Base-by-base conservation (phyloP, 2,113 vertebrate species). In the Oostethus manadensis region DNA sequence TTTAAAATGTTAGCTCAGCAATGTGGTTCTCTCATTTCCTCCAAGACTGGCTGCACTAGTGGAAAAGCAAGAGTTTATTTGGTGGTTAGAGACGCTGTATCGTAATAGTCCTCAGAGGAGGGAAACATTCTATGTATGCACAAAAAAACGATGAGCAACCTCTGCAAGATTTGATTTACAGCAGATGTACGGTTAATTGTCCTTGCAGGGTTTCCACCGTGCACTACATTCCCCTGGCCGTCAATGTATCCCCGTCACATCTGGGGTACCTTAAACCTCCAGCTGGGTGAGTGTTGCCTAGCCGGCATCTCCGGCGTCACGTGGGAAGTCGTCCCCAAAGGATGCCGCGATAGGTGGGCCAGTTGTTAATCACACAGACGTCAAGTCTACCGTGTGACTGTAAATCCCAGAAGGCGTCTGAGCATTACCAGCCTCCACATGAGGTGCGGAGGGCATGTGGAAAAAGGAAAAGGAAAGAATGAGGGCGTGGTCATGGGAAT, bases 1-100 rank as follows among this genome's bases (percentile, higher is more conserved):
- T 67, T 67, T 72, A 82, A 85, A 84, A 49, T 73, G 48, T 21
- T 17, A 51, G 64, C 60, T 79, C 75, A 83, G 83, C 80, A 75
- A 83, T 69, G 57, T 23, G 62, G 68, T 20, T 29, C 74, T 76
- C 59, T 82, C 62, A 45, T 76, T 86, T 85, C 79, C 79, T 81
- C 54, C 48, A 33, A 57, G 42, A 69, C 42, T 58, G 75, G 58
- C 62, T 60, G 29, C 63, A 55, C 21, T 15, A 38, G 63, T 68
- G 42, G 47, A 70, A 55, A 11, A 35, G 51, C 33, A 9, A 71
- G n/a, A 48, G 20, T 55, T 77, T 53, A 44, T 54, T 60, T 49
- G 49, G 56, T 66, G 51, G 51, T 68, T 73, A 48, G 23, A 57
- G 70, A 66, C 49, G 20, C 16, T 47, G 49, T 35, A 1, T 56